Evolutionary conservation across 2,888 invertebrate species (phyloP).

Genomic region (Blera fallax): DNA sequence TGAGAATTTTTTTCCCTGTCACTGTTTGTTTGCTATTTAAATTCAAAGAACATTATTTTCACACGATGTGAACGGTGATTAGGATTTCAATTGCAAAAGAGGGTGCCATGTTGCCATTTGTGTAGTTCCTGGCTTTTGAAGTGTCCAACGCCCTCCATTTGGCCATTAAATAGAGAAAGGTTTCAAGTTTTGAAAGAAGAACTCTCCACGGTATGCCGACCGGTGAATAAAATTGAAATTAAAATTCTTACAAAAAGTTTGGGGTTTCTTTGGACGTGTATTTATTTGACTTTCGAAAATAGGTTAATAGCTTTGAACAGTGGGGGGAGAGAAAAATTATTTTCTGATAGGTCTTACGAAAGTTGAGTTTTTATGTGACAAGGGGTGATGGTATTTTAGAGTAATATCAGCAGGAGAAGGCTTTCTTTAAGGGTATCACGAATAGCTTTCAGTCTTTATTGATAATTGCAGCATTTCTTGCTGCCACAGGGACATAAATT

Average conservation of each 20-base stretch:
- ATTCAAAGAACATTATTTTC: constrained; percentile 63
- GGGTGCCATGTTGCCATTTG: constrained; percentile 32
- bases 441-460: background rate
- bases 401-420: background rate
- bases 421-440: background rate
- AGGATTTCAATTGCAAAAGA: constrained; percentile 54
- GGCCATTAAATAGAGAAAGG: constrained; percentile 12
- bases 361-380: background rate
- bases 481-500: too few relatives aligned
- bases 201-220: background rate
- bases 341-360: background rate
- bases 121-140: background rate
- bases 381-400: background rate
- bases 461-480: too few relatives aligned
- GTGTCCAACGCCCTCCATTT: background rate
- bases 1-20: constrained; percentile 54
- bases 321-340: background rate
- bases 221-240: constrained; percentile 45
- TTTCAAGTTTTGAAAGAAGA: constrained; percentile 6
- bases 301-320: constrained; percentile 6
- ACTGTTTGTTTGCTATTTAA: constrained; percentile 52
- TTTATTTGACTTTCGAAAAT: constrained; percentile 18
- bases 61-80: constrained; percentile 64
- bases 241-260: constrained; percentile 28
- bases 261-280: constrained; percentile 11